These are phyloP conservation scores for human DNA, from an alignment of 2,113 vertebrate species.

Conservation along the genomic window DNA sequence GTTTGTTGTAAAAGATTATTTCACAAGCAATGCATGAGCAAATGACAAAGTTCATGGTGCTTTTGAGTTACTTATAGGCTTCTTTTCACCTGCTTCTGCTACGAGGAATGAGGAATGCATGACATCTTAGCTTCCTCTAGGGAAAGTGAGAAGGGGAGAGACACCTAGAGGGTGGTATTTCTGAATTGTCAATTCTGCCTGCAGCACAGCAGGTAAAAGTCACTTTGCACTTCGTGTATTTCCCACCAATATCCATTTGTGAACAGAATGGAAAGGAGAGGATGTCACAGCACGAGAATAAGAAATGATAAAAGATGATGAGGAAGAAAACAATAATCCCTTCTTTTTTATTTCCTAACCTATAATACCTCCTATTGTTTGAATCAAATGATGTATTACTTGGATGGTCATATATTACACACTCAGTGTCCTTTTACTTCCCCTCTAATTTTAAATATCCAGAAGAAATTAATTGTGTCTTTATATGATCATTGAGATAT, in stretches of 20 bases:
- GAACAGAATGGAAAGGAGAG: constrained; percentile 79
- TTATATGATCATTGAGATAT: not conserved
- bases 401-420: not conserved
- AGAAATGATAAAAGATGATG: constrained; percentile 72
- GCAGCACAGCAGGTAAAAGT: constrained; percentile 84
- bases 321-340: constrained; percentile 78
- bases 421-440: constrained; percentile 51
- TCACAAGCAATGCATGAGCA: not conserved
- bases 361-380: constrained; percentile 68
- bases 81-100: constrained; percentile 70
- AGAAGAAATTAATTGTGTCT: constrained; percentile 35
- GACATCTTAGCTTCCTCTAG: constrained; percentile 68
- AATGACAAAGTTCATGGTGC: not conserved
- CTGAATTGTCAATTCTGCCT: constrained; percentile 82
- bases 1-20: not conserved
- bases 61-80: constrained; percentile 42
- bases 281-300: constrained; percentile 82
- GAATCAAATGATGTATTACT: constrained; percentile 62
- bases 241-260: constrained; percentile 86
- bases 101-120: constrained; percentile 40
- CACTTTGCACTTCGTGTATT: constrained; percentile 85
- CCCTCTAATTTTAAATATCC: constrained; percentile 30
- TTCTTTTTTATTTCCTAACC: constrained; percentile 60
- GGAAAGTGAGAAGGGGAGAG: constrained; percentile 67
- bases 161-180: constrained; percentile 67